Percentiles rank a stretch among this genome's conserved stretches.
Conservation (phyloP, 2,113 vertebrate species). For the Taurulus bubalis region DNA sequence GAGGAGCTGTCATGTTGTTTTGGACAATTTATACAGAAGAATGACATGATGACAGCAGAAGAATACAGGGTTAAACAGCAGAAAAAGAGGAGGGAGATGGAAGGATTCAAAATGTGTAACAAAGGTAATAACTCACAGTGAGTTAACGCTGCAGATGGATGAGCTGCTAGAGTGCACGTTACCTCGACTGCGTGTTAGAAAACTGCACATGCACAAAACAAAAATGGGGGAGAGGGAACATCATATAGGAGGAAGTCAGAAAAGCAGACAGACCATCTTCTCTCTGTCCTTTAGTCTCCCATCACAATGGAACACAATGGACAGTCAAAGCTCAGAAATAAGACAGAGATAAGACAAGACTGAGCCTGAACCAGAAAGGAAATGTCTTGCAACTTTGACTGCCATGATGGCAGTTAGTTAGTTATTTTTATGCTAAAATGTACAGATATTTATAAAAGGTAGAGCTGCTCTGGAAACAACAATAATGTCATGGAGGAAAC, state of each 20-base stretch:
- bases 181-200: slow-evolving; percentile 97
- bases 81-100: slow-evolving; percentile 26
- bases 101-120: slow-evolving; percentile 76
- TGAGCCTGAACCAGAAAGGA: slow-evolving; percentile 23
- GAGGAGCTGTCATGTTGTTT: slow-evolving; percentile 10
- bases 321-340: slow-evolving; percentile 25
- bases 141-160: slow-evolving; percentile 96
- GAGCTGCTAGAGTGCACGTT: slow-evolving; percentile 92
- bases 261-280: slow-evolving; percentile 50
- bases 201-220: slow-evolving; percentile 95
- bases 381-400: slow-evolving; percentile 17
- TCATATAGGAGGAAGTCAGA: slow-evolving; percentile 66
- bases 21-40: slow-evolving; percentile 31
- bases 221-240: slow-evolving; percentile 62
- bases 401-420: background rate
- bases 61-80: slow-evolving; percentile 27
- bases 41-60: slow-evolving; percentile 32
- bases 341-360: background rate
- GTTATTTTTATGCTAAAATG: background rate
- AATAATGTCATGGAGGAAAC: slow-evolving; percentile 6
- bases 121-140: slow-evolving; percentile 93
- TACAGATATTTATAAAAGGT: background rate
- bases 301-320: slow-evolving; percentile 20
- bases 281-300: slow-evolving; percentile 21
- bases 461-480: slow-evolving; percentile 5